Conservation (phyloP, 2,888 invertebrate species). For the Melieria picta region DNA sequence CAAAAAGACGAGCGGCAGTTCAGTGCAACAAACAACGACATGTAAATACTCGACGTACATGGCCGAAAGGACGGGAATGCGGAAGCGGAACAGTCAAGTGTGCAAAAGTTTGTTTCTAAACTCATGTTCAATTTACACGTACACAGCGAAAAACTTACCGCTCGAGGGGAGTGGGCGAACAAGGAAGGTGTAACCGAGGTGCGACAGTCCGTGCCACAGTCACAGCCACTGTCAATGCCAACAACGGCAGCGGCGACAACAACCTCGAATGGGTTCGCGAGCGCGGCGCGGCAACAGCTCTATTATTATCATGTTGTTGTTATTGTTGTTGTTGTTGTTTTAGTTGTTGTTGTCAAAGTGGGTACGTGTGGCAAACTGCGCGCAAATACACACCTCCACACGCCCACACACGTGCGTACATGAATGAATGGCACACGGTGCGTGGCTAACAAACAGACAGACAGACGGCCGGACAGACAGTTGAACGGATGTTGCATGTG, state of each 20-base stretch:
- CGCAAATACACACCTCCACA: background rate
- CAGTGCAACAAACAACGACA: background rate
- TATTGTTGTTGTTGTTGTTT: background rate
- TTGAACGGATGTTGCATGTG: background rate
- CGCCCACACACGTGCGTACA: conserved; percentile 13
- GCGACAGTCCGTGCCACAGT: too few species aligned
- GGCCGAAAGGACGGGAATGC: background rate
- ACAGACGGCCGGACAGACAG: too few species aligned
- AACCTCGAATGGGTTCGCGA: too few species aligned
- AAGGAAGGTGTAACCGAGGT: too few species aligned
- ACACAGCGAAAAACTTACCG: conserved; percentile 1
- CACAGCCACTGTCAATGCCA: too few species aligned
- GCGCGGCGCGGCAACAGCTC: too few species aligned
- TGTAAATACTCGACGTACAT: background rate
- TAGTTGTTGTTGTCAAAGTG: background rate
- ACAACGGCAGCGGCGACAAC: too few species aligned
- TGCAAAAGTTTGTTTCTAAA: conserved; percentile 40
- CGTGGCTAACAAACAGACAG: too few species aligned
- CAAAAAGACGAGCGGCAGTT: too few species aligned
- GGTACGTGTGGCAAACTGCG: too few species aligned
- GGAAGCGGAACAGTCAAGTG: conserved; percentile 5
- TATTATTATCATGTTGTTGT: too few species aligned
- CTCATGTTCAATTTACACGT: conserved; percentile 43
- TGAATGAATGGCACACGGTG: background rate
- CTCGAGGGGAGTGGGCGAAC: background rate